A percentile compares a stretch with the other conserved stretches of the same genome.
Evolutionary conservation across 2,797 vertebrate genomes (phyloP).

Genomic region (Poeciliopsis paucimaculata): DNA sequence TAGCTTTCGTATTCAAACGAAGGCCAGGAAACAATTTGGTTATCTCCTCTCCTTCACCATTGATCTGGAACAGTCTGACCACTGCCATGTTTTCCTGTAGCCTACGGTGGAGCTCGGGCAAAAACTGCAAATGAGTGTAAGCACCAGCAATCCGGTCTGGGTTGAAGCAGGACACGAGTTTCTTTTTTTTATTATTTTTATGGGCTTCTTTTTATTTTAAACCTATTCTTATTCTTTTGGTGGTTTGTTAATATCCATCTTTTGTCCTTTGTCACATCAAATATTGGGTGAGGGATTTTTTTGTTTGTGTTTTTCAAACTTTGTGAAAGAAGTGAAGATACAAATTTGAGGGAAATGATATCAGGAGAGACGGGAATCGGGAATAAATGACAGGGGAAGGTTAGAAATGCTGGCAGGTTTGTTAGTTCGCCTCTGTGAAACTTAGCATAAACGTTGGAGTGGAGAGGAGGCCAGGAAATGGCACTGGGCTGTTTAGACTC

Average conservation of each 20-base stretch:
- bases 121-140: not conserved
- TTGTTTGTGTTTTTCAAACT: constrained; percentile 13
- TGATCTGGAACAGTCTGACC: too few relatives aligned
- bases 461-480: constrained; percentile 27
- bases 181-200: not conserved
- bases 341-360: not conserved
- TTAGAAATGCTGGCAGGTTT: constrained; percentile 16
- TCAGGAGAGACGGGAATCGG: not conserved
- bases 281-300: not conserved
- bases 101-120: not conserved
- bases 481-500: constrained; percentile 47
- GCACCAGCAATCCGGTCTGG: not conserved
- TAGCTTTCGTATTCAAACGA: not conserved
- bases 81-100: not conserved
- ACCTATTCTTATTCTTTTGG: not conserved
- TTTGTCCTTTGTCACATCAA: not conserved
- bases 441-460: constrained; percentile 29
- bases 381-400: constrained; percentile 20
- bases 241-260: not conserved
- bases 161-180: not conserved
- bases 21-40: not conserved
- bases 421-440: constrained; percentile 9
- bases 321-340: constrained; percentile 8
- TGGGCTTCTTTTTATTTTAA: not conserved
- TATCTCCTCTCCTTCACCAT: not conserved